Evolutionary conservation across 2,888 invertebrate genomes (phyloP), one percentile per base, ranked within the genome.

Genomic region (Folsomia candida): DNA sequence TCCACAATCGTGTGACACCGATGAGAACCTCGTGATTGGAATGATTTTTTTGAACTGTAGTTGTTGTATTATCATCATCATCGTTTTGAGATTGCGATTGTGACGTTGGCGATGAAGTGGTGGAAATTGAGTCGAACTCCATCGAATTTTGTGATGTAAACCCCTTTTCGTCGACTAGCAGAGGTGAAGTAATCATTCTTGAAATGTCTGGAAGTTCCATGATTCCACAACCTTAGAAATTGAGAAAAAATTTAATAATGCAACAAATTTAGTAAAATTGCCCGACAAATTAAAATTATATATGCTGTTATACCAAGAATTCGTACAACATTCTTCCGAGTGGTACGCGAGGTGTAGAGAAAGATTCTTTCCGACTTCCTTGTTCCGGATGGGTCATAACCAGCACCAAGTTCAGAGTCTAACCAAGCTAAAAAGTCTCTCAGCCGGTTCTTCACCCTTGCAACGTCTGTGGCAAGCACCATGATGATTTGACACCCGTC

Each of bases 1-100:
- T 76, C 79, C 79, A 79, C 4, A 79, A 47, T 25, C 79, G 69
- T 18, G 75, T 77, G 3, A 79, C 59, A 1, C 79, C 79, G 22
- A 76, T 58, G 1, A 62, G 27, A 11, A 76, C 18, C 1, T 62
- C 57, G 20, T 28, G 64, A 3, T 11, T n/a, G n/a, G n/a, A n/a
- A n/a, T n/a, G n/a, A n/a, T n/a, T n/a, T n/a, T n/a, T 18, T 2
- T 25, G 2, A 2, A n/a, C n/a, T n/a, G n/a, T n/a, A n/a, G n/a
- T n/a, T n/a, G n/a, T n/a, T n/a, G n/a, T n/a, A 18, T 47, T 18
- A 11, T 11, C 18, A 11, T 22, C 11, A 18, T 18, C 26, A 66
- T 67, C 11, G 3, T 28, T 58, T 24, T 47, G 27, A 22, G 26
- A 47, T 9, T 47, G 9, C 18, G 47, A 11, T 47, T 47, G 9